Percentiles rank a stretch among this genome's conserved stretches.
Evolutionary conservation across 2,113 vertebrate species (phyloP).

Genomic region (Channa maculata): DNA sequence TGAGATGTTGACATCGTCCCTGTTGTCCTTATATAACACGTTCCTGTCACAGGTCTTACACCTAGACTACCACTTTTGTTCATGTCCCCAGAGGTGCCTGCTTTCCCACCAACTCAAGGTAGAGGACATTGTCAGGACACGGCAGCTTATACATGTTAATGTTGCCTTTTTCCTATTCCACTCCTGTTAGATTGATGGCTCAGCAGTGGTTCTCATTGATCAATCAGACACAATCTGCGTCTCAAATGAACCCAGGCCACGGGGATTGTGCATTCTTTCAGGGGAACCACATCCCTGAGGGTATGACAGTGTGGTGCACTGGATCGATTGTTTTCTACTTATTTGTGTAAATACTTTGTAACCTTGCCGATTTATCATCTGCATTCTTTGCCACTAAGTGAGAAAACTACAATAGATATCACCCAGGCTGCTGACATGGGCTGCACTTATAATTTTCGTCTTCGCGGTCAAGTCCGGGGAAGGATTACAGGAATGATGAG

Average conservation of each 20-base stretch:
- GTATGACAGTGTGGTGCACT: constrained; percentile 63
- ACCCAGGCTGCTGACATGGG: constrained; percentile 1
- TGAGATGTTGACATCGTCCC: constrained; percentile 56
- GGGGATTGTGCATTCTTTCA: constrained; percentile 78
- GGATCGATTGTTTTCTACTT: constrained; percentile 79
- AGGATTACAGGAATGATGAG: constrained; percentile 71
- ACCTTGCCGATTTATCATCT: constrained; percentile 78
- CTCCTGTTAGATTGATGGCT: constrained; percentile 81
- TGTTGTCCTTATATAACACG: constrained; percentile 62
- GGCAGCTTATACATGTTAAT: constrained; percentile 82
- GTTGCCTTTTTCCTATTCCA: constrained; percentile 69
- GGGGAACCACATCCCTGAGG: constrained; percentile 71
- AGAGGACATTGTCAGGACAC: constrained; percentile 79
- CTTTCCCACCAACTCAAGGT: constrained; percentile 70
- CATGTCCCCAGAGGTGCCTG: constrained; percentile 65
- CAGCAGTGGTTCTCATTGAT: constrained; percentile 81
- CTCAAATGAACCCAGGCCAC: constrained; percentile 76
- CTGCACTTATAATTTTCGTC: constrained; percentile 54
- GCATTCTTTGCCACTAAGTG: constrained; percentile 27
- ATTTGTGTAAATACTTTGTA: constrained; percentile 83
- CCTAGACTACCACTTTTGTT: constrained; percentile 59
- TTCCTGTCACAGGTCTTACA: constrained; percentile 57
- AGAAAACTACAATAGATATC: constrained; percentile 50
- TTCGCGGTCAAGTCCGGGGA: constrained; percentile 58
- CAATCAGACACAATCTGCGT: constrained; percentile 84